These are phyloP conservation scores for Sebastes paucispinis DNA, from an alignment of 2,797 vertebrate genomes.

Conservation along the genomic window DNA sequence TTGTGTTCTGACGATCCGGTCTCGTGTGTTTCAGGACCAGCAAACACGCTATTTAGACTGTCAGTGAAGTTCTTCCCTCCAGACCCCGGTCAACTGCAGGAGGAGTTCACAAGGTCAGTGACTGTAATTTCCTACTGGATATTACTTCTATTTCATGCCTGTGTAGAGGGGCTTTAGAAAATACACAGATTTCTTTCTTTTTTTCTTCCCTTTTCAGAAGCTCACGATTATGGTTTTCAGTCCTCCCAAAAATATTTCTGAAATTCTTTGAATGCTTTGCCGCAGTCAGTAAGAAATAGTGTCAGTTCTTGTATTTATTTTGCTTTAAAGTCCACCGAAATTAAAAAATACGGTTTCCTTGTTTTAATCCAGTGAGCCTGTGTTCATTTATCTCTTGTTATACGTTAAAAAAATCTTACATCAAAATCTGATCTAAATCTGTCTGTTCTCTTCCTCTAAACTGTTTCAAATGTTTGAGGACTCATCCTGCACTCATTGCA, in stretches of 20 bases:
- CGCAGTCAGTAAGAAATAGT: background rate
- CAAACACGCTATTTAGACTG: conserved; percentile 88
- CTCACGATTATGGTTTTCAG: conserved; percentile 6
- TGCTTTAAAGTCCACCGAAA: background rate
- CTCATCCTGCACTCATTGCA: too few relatives aligned
- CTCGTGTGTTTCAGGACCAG: conserved; percentile 85
- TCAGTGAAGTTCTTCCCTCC: conserved; percentile 99
- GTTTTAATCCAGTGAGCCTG: too few relatives aligned
- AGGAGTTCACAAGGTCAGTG: conserved; percentile 92
- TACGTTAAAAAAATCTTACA: too few relatives aligned
- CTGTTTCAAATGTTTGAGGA: too few relatives aligned
- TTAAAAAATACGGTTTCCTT: too few relatives aligned
- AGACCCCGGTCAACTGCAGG: conserved; percentile 96
- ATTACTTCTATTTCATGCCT: conserved; percentile 20
- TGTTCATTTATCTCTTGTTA: too few relatives aligned
- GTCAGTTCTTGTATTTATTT: background rate
- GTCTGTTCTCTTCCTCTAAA: too few relatives aligned
- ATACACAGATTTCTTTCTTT: background rate
- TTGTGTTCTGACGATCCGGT: conserved; percentile 5
- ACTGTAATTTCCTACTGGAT: conserved; percentile 48
- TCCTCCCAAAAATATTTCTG: background rate
- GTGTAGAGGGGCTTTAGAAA: conserved; percentile 17
- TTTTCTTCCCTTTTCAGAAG: background rate
- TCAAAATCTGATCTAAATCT: too few relatives aligned
- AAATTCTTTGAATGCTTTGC: background rate